Conservation (phyloP, 2,888 invertebrate genomes). For the Leptarthrus brevirostris region DNA sequence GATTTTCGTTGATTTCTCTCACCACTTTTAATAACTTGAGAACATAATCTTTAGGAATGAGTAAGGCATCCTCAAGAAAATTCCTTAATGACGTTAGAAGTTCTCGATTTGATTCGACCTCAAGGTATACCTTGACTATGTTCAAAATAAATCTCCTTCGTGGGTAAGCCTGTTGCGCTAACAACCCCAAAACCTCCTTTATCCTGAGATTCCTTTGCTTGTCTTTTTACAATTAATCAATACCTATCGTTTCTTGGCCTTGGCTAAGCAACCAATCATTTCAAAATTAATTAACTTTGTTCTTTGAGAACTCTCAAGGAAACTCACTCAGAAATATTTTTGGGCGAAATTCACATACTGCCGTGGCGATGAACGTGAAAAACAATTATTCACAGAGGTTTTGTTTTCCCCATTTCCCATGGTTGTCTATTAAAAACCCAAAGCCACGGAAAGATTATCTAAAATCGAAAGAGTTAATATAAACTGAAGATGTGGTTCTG, state of each 20-base stretch:
- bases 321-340: not conserved
- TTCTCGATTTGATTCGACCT: not conserved
- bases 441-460: not conserved
- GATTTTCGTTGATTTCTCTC: no score
- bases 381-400: no score
- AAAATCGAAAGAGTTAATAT: not conserved
- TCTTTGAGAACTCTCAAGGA: not conserved
- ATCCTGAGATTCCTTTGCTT: not conserved
- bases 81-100: not conserved
- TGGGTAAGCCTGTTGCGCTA: not conserved
- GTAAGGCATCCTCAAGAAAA: no score
- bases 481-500: not conserved
- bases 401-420: no score
- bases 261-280: not conserved
- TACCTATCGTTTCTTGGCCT: not conserved
- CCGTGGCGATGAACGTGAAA: no score
- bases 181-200: not conserved
- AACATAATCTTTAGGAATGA: no score
- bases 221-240: not conserved
- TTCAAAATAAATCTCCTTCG: not conserved
- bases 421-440: no score
- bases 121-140: not conserved
- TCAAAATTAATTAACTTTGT: slow-evolving; percentile 4
- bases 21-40: no score
- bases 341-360: not conserved